phyloP scores from a whole-genome alignment of 2,888 invertebrate species.

The Andrena bicolor region DNA sequence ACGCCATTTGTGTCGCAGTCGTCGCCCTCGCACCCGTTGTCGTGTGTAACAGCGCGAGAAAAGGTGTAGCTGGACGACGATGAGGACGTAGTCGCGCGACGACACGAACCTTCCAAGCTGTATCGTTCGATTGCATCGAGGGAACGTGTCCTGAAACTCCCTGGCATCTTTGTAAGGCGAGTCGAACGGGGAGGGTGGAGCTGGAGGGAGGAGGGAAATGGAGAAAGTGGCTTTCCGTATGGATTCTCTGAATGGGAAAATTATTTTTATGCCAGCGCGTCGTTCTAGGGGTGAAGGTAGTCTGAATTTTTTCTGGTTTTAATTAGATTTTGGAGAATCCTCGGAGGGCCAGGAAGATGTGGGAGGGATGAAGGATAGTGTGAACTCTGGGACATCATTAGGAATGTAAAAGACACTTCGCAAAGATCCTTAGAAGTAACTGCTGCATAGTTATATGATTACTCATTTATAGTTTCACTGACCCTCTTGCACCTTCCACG shows the following conservation, averaged over 20 bases:
- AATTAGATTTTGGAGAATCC: too few relatives aligned
- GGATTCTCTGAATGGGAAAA: too few relatives aligned
- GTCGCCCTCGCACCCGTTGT: background rate
- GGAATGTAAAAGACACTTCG: too few relatives aligned
- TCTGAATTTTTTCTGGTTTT: too few relatives aligned
- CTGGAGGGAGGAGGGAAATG: background rate
- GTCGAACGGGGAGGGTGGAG: background rate
- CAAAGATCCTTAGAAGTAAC: too few relatives aligned
- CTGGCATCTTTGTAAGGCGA: background rate
- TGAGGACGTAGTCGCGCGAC: background rate
- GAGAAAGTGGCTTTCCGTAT: background rate
- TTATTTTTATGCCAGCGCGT: too few relatives aligned
- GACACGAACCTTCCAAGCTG: background rate
- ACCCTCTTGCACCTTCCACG: background rate
- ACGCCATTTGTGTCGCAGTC: slow-evolving; percentile 35
- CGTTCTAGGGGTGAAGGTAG: too few relatives aligned
- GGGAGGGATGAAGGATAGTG: too few relatives aligned
- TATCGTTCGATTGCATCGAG: slow-evolving; percentile 19
- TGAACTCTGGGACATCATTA: too few relatives aligned
- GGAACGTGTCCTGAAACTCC: slow-evolving; percentile 23
- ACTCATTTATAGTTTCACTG: background rate
- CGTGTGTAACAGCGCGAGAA: slow-evolving; percentile 33
- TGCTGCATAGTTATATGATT: too few relatives aligned
- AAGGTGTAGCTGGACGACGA: slow-evolving; percentile 10
- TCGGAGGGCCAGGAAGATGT: too few relatives aligned